Evolutionary conservation across 2,113 vertebrate species (phyloP), one percentile per base, ranked within the genome.

Genomic region (Smithornis capensis): DNA sequence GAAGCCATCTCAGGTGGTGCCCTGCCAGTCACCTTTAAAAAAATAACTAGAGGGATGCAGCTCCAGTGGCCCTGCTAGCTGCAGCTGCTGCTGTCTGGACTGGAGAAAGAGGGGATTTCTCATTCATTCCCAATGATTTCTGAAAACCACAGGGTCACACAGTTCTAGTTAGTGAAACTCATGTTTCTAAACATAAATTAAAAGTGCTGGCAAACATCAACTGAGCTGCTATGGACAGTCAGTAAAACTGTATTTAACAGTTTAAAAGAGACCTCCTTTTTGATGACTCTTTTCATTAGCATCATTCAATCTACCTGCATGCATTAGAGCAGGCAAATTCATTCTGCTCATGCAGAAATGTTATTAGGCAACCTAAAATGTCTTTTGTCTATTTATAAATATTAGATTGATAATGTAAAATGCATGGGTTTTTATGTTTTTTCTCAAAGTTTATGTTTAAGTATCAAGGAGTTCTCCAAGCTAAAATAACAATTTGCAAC

Each of bases 11-110:
- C 76, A 23, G 21, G 18, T 40, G 24, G 9, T 80, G 73, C 29
- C 73, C 69, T 89, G 64, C 19, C 64, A 90, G 69, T 87, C 78
- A 90, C n/a, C 83, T 84, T 88, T 84, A 19, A 87, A 88, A 91
- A 60, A 59, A 67, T 62, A 47, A 33, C 38, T 11, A 9, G 14
- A 71, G 17, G 12, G 16, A 83, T 88, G 40, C 44, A 68, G 59
- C 44, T 82, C 16, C 9, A 45, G 14, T 17, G 19, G 52, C 23
- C 47, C 53, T 0, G 7, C 76, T 83, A 89, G 8, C 38, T 74
- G 42, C 86, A 92, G 73, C 80, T 94, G 92, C 77, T 85, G 71
- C 85, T 67, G 35, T 65, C 73, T 89, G 76, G 31, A 29, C 80
- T 52, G 47, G 47, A 83, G 69, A 81, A 93, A 38, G 35, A 89